phyloP scores from a whole-genome alignment of 2,113 vertebrate genomes.

The Prunella himalayana region DNA sequence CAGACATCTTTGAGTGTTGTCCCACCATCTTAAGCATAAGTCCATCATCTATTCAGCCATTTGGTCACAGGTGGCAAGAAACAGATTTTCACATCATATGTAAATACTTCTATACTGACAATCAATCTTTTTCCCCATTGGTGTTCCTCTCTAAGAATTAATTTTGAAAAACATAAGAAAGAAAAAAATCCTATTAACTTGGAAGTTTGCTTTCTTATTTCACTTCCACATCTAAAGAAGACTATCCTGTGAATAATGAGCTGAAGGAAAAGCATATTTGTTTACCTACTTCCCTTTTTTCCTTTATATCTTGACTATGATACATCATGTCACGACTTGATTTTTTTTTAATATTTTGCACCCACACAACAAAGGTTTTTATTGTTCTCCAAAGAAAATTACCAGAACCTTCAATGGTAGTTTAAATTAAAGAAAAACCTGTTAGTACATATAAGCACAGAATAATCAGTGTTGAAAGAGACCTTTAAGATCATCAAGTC shows the following conservation, averaged over 20 bases:
- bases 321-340: not conserved
- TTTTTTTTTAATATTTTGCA: not conserved
- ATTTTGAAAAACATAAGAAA: not conserved
- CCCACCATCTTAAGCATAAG: not conserved
- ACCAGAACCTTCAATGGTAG: not conserved
- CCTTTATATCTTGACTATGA: not conserved
- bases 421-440: not conserved
- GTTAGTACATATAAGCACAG: not conserved
- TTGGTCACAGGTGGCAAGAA: not conserved
- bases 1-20: not conserved
- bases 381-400: not conserved
- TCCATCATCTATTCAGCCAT: not conserved
- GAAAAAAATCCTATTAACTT: not conserved
- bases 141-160: not conserved
- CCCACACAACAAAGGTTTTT: not conserved
- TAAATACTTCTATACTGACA: not conserved
- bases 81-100: not conserved
- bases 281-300: not conserved
- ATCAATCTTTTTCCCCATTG: not conserved
- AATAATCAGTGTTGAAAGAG: not conserved
- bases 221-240: not conserved
- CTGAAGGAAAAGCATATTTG: not conserved
- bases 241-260: not conserved
- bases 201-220: not conserved
- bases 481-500: not conserved